These are phyloP conservation scores for Sebastes baramenuke DNA, from an alignment of 2,797 vertebrate species.

Conservation along the genomic window DNA sequence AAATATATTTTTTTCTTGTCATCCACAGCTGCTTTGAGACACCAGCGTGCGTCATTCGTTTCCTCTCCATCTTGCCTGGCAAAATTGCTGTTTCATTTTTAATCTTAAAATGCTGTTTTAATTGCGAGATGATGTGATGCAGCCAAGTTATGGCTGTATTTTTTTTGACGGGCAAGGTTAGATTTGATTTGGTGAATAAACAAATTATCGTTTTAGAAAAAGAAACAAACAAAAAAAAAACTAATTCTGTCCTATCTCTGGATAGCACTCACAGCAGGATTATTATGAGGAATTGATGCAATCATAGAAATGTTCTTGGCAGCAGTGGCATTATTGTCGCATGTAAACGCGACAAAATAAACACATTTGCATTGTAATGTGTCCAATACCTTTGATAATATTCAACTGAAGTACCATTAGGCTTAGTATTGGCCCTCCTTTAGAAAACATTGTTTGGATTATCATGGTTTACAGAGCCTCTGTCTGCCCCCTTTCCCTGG, in stretches of 20 bases:
- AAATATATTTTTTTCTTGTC: neutral
- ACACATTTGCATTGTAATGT: constrained; percentile 61
- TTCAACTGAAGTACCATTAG: constrained; percentile 64
- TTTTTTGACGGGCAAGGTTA: neutral
- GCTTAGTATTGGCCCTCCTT: constrained; percentile 54
- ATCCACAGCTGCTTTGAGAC: neutral
- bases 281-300: constrained; percentile 37
- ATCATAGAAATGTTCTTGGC: constrained; percentile 41
- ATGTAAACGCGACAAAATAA: constrained; percentile 40
- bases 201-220: neutral
- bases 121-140: constrained; percentile 15
- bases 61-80: neutral
- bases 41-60: neutral
- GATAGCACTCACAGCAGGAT: constrained; percentile 17
- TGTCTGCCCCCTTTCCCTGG: constrained; percentile 62
- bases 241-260: neutral
- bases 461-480: constrained; percentile 68
- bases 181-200: constrained; percentile 40
- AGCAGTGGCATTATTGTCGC: constrained; percentile 1
- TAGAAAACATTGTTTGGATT: constrained; percentile 69
- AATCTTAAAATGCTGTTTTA: constrained; percentile 38
- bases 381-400: constrained; percentile 62
- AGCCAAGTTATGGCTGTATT: neutral
- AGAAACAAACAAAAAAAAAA: neutral
- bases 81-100: constrained; percentile 2